Base-by-base conservation (phyloP, 2,113 vertebrate genomes). In the Hymenochirus boettgeri region DNA sequence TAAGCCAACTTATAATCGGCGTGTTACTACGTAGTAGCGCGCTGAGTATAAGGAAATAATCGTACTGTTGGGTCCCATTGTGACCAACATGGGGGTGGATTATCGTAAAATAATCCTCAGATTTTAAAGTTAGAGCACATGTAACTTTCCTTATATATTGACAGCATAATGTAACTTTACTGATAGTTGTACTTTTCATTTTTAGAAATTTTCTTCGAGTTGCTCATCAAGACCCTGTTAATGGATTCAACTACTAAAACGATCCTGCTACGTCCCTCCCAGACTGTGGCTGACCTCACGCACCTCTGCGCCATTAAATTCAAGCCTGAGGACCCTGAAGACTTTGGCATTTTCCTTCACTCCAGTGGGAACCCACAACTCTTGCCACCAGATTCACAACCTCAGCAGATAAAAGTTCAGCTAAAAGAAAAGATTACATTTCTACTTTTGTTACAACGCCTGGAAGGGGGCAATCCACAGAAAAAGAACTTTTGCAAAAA, bases 221-320 rank as follows among this genome's bases (percentile, higher is more conserved):
- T 18, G 79, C 81, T 56, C 74, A 81, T 47, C 76, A 81, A 69
- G 78, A 81, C 37, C 77, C 78, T 37, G 52, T 65, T 60, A 78
- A 71, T 8, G 81, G 81, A 29, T 83, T 79, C 2, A n/a, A 81
- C 75, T 23, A 80, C 81, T 73, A 83, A 83, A 71, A 83, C 78
- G 2, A 57, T 83, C 59, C 77, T 78, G 0, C 70, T 81, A 57
- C 71, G 74, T 25, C 75, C 73, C 0, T 71, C 53, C 5, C 71
- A 78, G 55, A 78, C 81, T 0, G 31, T 75, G 0, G 66, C 72
- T 8, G 69, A 69, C 6, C 70, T 83, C 22, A 71, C 8, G 57
- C 74, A 71, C 35, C 79, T 81, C 47, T 83, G 81, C 57, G 81
- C 76, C 56, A 50, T 73, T 46, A 83, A 83, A 63, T 83, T 83